Conservation (phyloP, 2,113 vertebrate genomes). For the Myiagra hebetior region DNA sequence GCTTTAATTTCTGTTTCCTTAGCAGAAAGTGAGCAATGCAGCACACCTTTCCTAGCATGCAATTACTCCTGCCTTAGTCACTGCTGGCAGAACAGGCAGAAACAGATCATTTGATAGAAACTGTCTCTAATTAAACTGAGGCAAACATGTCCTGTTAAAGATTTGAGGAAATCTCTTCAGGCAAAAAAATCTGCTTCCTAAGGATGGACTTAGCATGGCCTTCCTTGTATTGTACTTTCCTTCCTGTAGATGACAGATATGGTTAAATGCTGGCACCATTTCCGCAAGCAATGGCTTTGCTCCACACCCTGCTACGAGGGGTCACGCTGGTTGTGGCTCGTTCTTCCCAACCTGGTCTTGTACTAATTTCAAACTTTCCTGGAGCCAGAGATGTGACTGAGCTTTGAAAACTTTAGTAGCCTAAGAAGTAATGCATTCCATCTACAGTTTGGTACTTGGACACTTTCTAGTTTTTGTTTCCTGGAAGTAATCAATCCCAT, state of each 20-base stretch:
- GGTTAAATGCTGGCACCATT: neutral
- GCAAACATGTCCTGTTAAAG: neutral
- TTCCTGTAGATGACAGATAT: neutral
- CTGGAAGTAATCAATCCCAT: neutral
- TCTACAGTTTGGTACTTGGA: neutral
- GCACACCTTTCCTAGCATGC: neutral
- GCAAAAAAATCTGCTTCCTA: neutral
- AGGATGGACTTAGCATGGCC: neutral
- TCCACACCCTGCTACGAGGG: neutral
- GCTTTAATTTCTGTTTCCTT: neutral
- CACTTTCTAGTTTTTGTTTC: neutral
- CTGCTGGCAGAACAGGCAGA: neutral
- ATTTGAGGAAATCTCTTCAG: neutral
- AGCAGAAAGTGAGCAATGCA: neutral
- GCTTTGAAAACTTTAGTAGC: neutral
- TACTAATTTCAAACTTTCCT: fast-evolving
- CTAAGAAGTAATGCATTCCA: neutral
- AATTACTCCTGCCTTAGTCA: neutral
- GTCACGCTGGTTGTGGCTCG: fast-evolving
- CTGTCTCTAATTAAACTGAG: neutral
- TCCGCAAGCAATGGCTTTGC: neutral
- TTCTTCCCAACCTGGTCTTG: neutral
- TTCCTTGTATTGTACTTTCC: conserved; percentile 32
- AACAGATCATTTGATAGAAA: neutral
- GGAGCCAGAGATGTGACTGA: neutral